phyloP scores from a whole-genome alignment of 2,797 vertebrate species.

The Nasua narica region DNA sequence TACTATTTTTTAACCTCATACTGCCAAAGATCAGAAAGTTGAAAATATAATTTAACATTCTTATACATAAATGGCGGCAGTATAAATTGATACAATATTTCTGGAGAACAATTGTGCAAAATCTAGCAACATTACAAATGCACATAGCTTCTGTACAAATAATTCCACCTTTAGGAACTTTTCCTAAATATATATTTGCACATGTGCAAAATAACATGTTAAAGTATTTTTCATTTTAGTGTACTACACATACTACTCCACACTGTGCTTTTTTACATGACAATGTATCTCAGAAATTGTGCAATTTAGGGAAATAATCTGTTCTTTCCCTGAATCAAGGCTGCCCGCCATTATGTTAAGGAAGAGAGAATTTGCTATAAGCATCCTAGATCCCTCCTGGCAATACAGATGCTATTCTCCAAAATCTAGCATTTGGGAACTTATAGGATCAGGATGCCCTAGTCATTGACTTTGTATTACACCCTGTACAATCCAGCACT shows the following conservation, averaged over 20 bases:
- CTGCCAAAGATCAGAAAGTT: conserved; percentile 1
- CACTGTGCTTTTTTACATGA: background rate
- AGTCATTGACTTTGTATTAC: background rate
- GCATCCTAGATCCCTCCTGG: background rate
- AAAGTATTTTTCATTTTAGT: background rate
- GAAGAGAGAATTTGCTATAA: background rate
- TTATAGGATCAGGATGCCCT: background rate
- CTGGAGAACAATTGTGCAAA: background rate
- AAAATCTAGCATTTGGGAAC: background rate
- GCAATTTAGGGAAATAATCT: background rate
- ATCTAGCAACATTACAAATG: conserved; percentile 17
- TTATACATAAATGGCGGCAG: background rate
- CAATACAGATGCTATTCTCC: background rate
- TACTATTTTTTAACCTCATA: background rate
- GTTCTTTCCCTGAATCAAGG: conserved; percentile 1
- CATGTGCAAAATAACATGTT: background rate
- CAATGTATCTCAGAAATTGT: background rate
- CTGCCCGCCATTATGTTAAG: background rate
- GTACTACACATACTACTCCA: background rate
- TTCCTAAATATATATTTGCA: background rate
- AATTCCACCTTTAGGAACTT: background rate
- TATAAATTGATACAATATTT: background rate
- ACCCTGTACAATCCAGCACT: background rate
- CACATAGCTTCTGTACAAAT: background rate
- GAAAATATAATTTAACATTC: background rate